Percentiles rank a stretch among this genome's conserved stretches.
Evolutionary conservation across 2,888 invertebrate species (phyloP).

Genomic region (Cyclophora punctaria): DNA sequence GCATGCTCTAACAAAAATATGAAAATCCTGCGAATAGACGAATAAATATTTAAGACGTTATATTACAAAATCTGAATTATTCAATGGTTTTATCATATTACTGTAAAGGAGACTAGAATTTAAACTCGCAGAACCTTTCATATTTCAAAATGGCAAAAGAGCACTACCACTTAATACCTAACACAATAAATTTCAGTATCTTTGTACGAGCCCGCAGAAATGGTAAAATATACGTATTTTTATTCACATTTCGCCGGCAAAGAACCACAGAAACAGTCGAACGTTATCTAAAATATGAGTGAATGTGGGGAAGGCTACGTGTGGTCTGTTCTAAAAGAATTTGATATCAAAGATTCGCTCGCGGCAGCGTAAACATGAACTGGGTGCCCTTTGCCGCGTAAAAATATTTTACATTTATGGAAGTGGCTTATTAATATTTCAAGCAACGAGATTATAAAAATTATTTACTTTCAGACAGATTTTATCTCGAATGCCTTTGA

Average conservation of each 20-base stretch:
- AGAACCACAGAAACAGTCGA: conserved; percentile 51
- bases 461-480: neutral
- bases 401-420: conserved; percentile 8
- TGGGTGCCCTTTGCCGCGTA: conserved; percentile 17
- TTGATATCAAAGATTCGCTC: conserved; percentile 64
- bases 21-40: no score
- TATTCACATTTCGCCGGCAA: conserved; percentile 48
- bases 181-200: conserved; percentile 39
- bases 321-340: conserved; percentile 64
- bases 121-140: conserved; percentile 17
- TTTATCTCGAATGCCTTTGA: neutral
- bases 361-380: conserved; percentile 34
- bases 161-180: conserved; percentile 23
- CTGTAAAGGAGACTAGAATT: conserved; percentile 8
- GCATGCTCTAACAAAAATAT: no score
- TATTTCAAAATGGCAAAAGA: conserved; percentile 26
- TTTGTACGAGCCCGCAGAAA: conserved; percentile 30
- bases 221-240: conserved; percentile 56
- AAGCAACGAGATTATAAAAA: no score
- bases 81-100: neutral
- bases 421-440: conserved; percentile 4
- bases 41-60: no score
- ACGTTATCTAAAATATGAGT: conserved; percentile 67
- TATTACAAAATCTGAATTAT: no score
- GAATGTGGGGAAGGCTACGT: conserved; percentile 51